Percentiles rank a stretch among this genome's conserved stretches.
Conservation (phyloP, 2,888 invertebrate genomes). For the Parelbella ahira region DNA sequence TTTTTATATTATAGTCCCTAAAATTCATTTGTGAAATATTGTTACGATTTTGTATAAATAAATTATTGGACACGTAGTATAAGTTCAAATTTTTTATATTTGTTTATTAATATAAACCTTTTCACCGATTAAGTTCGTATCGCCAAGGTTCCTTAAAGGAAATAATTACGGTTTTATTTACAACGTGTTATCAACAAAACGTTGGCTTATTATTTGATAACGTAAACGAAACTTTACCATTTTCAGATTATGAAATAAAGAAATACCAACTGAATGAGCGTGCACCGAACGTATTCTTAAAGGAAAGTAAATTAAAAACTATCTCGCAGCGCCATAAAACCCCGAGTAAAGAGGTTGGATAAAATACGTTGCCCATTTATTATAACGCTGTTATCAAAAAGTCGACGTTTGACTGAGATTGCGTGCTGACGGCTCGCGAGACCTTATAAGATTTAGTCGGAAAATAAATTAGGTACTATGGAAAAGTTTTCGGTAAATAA, state of each 20-base stretch:
- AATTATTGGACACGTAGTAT: no score
- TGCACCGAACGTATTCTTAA: slow-evolving; percentile 16
- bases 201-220: slow-evolving; percentile 21
- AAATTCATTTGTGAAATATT: no score
- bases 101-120: no score
- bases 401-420: slow-evolving; percentile 68
- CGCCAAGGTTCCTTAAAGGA: slow-evolving; percentile 1
- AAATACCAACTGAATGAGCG: slow-evolving; percentile 21
- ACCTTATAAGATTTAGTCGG: slow-evolving; percentile 73
- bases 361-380: slow-evolving; percentile 51
- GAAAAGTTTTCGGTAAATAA: slow-evolving; percentile 73
- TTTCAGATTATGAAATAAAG: slow-evolving; percentile 23
- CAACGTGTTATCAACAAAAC: slow-evolving; percentile 12
- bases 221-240: slow-evolving; percentile 22
- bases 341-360: slow-evolving; percentile 33
- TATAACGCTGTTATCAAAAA: slow-evolving; percentile 71
- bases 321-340: slow-evolving; percentile 36
- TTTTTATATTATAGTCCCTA: no score
- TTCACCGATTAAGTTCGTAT: no score
- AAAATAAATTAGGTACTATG: slow-evolving; percentile 76
- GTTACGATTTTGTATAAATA: no score
- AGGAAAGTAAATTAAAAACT: slow-evolving; percentile 26
- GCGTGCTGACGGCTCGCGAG: slow-evolving; percentile 69
- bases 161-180: slow-evolving; percentile 11
- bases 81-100: no score